Conservation (phyloP, 2,888 invertebrate genomes). For the Ernsta delagoae region DNA sequence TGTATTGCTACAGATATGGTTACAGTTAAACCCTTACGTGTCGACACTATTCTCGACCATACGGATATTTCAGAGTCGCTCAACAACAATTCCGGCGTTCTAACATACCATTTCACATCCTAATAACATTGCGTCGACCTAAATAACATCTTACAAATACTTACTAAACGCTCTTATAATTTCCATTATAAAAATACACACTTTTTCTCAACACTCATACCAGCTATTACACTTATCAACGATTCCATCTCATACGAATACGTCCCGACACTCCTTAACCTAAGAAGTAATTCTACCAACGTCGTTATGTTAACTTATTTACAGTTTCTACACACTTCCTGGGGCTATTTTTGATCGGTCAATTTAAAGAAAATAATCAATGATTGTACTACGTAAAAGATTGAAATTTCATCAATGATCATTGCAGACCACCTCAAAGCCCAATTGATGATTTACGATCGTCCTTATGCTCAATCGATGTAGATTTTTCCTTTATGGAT, state of each 20-base stretch:
- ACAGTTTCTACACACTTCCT: slow-evolving; percentile 80
- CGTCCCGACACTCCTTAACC: slow-evolving; percentile 65
- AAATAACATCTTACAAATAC: slow-evolving; percentile 76
- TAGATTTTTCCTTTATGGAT: background rate
- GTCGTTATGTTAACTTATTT: slow-evolving; percentile 68
- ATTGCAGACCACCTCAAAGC: slow-evolving; percentile 49
- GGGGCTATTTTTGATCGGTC: slow-evolving; percentile 58
- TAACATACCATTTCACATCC: slow-evolving; percentile 48
- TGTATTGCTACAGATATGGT: slow-evolving; percentile 80
- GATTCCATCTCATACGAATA: slow-evolving; percentile 57
- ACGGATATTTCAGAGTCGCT: slow-evolving; percentile 61
- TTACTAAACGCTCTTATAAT: slow-evolving; percentile 63
- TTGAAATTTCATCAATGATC: slow-evolving; percentile 83
- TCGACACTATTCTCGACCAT: slow-evolving; percentile 63
- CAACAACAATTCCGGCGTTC: slow-evolving; percentile 57
- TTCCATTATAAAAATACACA: slow-evolving; percentile 80
- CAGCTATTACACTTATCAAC: slow-evolving; percentile 50
- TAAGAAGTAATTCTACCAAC: slow-evolving; percentile 70
- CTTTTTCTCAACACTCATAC: slow-evolving; percentile 61
- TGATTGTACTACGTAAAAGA: slow-evolving; percentile 67
- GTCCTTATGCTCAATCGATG: slow-evolving; percentile 2
- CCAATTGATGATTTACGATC: slow-evolving; percentile 25
- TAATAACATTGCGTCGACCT: slow-evolving; percentile 62
- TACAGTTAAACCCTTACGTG: slow-evolving; percentile 63
- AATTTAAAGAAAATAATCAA: slow-evolving; percentile 52